Evolutionary conservation across 2,113 vertebrate genomes (phyloP).

Genomic region (Columbina picui): DNA sequence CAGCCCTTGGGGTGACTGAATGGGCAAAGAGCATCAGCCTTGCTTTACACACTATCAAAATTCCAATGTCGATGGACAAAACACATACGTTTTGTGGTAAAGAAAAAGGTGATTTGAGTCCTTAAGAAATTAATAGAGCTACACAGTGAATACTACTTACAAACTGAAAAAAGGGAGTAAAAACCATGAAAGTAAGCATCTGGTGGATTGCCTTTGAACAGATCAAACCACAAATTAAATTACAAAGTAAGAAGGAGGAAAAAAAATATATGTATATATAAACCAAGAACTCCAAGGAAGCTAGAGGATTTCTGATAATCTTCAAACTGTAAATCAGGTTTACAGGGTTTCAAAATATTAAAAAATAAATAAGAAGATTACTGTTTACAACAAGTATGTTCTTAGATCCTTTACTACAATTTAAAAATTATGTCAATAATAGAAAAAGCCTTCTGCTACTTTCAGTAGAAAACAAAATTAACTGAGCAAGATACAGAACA

Average conservation of each 20-base stretch:
- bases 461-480: slow-evolving; percentile 20
- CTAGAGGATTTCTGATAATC: slow-evolving; percentile 75
- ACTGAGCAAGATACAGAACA: background rate
- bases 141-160: slow-evolving; percentile 86
- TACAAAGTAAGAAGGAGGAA: slow-evolving; percentile 32
- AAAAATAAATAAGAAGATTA: background rate
- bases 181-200: slow-evolving; percentile 92
- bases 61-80: slow-evolving; percentile 24
- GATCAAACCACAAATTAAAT: slow-evolving; percentile 86
- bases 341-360: background rate
- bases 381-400: background rate
- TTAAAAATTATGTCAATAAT: background rate
- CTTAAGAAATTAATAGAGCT: slow-evolving; percentile 44
- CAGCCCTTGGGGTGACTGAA: slow-evolving; percentile 27
- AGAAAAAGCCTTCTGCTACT: slow-evolving; percentile 21
- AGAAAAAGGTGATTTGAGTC: slow-evolving; percentile 60
- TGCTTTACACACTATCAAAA: slow-evolving; percentile 14
- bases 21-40: slow-evolving; percentile 61
- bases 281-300: slow-evolving; percentile 61
- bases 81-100: slow-evolving; percentile 6
- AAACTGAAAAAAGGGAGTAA: slow-evolving; percentile 95
- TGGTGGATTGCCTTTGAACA: slow-evolving; percentile 91
- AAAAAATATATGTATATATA: background rate
- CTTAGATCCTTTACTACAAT: background rate
- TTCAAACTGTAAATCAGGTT: slow-evolving; percentile 76